These are phyloP conservation scores for Plusia festucae DNA, from an alignment of 2,888 invertebrate species.

Conservation along the genomic window DNA sequence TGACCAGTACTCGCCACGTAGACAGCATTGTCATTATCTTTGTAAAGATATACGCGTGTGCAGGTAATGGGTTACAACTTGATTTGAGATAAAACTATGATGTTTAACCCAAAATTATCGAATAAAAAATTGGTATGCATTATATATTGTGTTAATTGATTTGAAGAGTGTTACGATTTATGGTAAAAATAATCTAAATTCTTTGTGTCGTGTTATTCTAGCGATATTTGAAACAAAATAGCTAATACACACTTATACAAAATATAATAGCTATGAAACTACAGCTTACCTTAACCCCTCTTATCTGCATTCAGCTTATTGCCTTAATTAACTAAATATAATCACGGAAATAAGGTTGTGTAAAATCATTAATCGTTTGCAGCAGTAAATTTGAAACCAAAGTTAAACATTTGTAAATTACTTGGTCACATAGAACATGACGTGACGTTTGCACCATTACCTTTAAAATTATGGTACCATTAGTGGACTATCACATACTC, in stretches of 20 bases:
- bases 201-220: not conserved
- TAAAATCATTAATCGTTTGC: not conserved
- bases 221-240: slow-evolving; percentile 9
- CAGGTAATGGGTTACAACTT: too few species aligned
- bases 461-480: too few species aligned
- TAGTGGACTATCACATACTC: too few species aligned
- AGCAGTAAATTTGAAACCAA: slow-evolving; percentile 64
- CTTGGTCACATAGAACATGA: too few species aligned
- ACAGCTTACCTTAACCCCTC: slow-evolving; percentile 40
- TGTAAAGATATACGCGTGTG: too few species aligned
- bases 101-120: too few species aligned
- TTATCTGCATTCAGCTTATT: not conserved
- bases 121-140: too few species aligned
- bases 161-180: not conserved
- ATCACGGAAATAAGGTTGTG: not conserved
- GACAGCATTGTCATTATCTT: too few species aligned
- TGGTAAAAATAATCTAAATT: not conserved
- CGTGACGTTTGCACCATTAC: too few species aligned
- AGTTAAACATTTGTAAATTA: not conserved
- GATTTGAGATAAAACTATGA: too few species aligned
- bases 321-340: not conserved
- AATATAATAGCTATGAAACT: slow-evolving; percentile 31
- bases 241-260: slow-evolving; percentile 7
- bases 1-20: too few species aligned
- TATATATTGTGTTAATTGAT: too few species aligned